Conservation (phyloP, 2,888 invertebrate species). For the Marasmarcha lunaedactyla region DNA sequence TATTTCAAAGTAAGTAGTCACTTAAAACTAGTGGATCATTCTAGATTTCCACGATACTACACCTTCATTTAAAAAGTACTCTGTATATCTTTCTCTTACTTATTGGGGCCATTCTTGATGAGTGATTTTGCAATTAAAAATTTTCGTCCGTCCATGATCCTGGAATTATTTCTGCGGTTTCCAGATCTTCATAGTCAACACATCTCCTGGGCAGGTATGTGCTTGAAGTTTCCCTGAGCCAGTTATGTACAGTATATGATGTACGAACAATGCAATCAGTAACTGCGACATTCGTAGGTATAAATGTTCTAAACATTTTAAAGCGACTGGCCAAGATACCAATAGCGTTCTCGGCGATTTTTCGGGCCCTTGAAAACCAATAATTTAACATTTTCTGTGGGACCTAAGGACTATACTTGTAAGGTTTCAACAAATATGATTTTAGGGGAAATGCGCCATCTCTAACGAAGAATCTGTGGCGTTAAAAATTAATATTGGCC, state of each 20-base stretch:
- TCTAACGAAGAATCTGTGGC: no score
- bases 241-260: no score
- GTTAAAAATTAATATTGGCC: no score
- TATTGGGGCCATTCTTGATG: constrained; percentile 13
- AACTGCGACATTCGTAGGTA: constrained; percentile 10
- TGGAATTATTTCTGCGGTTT: constrained; percentile 15
- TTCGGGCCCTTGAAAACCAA: constrained; percentile 10
- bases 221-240: constrained; percentile 8
- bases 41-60: no score
- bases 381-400: constrained; percentile 11
- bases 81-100: constrained; percentile 13
- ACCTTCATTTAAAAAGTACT: constrained; percentile 14
- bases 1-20: no score
- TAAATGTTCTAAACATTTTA: constrained; percentile 12
- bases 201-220: constrained; percentile 13
- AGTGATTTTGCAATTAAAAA: constrained; percentile 14
- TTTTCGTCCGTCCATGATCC: constrained; percentile 15
- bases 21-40: no score
- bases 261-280: no score
- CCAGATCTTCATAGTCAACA: constrained; percentile 15
- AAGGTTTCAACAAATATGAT: no score
- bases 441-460: constrained; percentile 14
- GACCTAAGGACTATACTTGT: constrained; percentile 10
- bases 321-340: constrained; percentile 4
- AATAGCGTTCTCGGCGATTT: constrained; percentile 12